A percentile compares a stretch with the other conserved stretches of the same genome.
These are phyloP conservation scores for Megaptera novaeangliae DNA, from an alignment of 2,113 vertebrate genomes.

Conservation along the genomic window DNA sequence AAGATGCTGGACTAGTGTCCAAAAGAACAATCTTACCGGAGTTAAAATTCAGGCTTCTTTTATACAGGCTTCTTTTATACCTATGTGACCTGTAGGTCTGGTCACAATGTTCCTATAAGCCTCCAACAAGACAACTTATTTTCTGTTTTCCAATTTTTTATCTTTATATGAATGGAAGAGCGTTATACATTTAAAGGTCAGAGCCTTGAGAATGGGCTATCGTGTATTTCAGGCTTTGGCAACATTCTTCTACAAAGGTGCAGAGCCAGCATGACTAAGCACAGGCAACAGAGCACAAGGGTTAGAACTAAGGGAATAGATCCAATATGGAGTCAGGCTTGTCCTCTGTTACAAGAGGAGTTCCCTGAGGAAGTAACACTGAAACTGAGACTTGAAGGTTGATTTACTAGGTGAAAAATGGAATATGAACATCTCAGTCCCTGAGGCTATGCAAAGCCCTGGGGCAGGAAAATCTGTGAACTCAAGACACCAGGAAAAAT, in stretches of 20 bases:
- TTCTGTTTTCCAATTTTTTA: neutral
- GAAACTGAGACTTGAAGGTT: neutral
- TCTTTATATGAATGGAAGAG: neutral
- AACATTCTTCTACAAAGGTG: neutral
- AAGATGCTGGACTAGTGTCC: neutral
- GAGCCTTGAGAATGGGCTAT: neutral
- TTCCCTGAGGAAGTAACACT: neutral
- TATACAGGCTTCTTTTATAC: neutral
- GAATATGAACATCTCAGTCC: neutral
- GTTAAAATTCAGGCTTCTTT: neutral
- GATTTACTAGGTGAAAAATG: neutral
- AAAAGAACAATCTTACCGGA: neutral
- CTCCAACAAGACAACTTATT: neutral
- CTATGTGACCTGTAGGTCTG: neutral
- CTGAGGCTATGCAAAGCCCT: neutral
- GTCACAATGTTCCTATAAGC: neutral
- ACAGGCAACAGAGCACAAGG: neutral
- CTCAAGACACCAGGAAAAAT: neutral
- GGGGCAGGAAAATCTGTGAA: neutral
- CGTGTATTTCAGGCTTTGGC: neutral
- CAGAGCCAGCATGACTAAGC: neutral
- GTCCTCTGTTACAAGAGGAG: neutral
- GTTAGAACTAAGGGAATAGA: neutral
- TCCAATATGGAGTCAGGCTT: neutral
- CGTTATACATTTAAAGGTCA: neutral